Evolutionary conservation across 2,888 invertebrate species (phyloP), one percentile per base, ranked within the genome.

Genomic region (Saturnia pavonia): DNA sequence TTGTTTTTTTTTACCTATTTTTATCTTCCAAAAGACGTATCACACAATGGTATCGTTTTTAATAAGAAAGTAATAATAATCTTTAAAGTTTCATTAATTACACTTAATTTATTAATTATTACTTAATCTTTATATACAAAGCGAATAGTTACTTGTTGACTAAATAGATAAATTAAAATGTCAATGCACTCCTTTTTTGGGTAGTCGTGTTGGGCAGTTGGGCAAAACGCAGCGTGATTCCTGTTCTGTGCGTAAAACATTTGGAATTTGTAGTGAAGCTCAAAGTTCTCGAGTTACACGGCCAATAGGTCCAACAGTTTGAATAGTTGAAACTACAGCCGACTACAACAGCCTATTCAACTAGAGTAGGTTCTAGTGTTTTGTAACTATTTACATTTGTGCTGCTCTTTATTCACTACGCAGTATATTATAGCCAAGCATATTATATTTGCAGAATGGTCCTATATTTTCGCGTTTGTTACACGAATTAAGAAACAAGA

Each of bases 251-350:
- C 70, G 70, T 66, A 43, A 43, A 67, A 27, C n/a, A 70, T 70
- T 70, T 70, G 40, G 25, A 54, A 54, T 70, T 70, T 70, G 70
- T 66, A 67, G 51, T 57, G 48, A 71, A 69, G 67, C 67, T 22
- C 71, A 73, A 74, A 76, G 60, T 78, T 76, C 67, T 45, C 69
- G 74, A 76, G 72, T 80, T 73, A 73, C 70, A 70, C 70, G 71
- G 73, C 75, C 73, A 76, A 75, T 78, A 74, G 73, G 74, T 75
- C 72, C 73, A 69, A 67, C 69, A 71, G 72, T 76, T 73, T 74
- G 74, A 79, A 77, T 76, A 77, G 74, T 78, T 76, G 42, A 63
- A 69, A 69, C 67, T 63, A 72, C 68, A 68, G 68, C 70, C 69
- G 72, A 71, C 71, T 71, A 60, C 72, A 72, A 70, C 71, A 69